Conservation (phyloP, 2,113 vertebrate species). For the Oceanites oceanicus region DNA sequence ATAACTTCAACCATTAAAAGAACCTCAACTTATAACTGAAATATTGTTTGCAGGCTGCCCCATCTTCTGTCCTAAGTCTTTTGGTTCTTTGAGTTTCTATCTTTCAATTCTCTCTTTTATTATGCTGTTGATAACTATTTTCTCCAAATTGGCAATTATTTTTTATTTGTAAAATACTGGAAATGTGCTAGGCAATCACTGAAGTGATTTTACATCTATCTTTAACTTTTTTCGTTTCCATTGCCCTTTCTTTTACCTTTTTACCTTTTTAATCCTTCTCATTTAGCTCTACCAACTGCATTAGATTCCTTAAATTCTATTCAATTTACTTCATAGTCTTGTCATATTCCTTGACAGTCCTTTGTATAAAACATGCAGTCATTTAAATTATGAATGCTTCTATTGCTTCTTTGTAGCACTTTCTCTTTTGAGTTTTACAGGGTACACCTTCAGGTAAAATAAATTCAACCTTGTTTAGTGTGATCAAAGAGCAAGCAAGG, state of each 20-base stretch:
- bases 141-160: background rate
- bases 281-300: background rate
- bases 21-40: background rate
- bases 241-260: background rate
- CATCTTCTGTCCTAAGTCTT: background rate
- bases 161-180: background rate
- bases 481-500: constrained; percentile 26
- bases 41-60: background rate
- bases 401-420: constrained; percentile 4
- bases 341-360: constrained; percentile 21
- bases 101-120: background rate
- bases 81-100: background rate
- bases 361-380: constrained; percentile 47
- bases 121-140: background rate
- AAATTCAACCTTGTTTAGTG: constrained; percentile 20
- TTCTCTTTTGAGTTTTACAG: background rate
- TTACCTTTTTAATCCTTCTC: background rate
- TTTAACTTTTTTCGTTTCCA: background rate
- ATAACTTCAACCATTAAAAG: background rate
- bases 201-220: background rate
- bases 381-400: constrained; percentile 51
- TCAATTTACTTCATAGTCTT: constrained; percentile 7
- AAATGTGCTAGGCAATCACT: background rate
- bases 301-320: background rate
- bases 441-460: constrained; percentile 9